Evolutionary conservation across 2,113 vertebrate species (phyloP), one percentile per base, ranked within the genome.

Genomic region (Cettia cetti): DNA sequence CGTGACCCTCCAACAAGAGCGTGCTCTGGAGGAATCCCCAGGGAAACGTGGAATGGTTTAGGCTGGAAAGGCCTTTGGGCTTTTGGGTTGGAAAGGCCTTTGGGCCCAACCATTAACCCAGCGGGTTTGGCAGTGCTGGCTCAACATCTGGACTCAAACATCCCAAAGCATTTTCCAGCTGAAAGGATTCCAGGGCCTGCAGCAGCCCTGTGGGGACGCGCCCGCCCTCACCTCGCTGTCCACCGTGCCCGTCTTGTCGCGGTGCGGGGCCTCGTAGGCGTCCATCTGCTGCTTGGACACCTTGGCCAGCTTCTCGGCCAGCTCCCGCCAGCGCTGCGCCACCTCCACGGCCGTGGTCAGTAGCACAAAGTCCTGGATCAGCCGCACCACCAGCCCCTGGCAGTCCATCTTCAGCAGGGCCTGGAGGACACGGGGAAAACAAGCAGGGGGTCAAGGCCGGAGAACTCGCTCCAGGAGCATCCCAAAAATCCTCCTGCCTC

Each of bases 261-360:
- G 97, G 89, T 99, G 99, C 0, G 99, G 99, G 2, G 99, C 99
- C 97, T 99, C 99, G 0, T 99, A 99, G 0, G 99, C 99, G 0
- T 99, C 99, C 99, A 99, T 99, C 98, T 99, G 99, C 83, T 99
- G 99, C 75, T 96, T 98, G 52, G 99, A 99, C 26, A 99, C 98
- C 94, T 99, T 99, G 87, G 98, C 95, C 2, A 99, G 98, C 95
- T 98, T 99, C 94, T 99, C 99, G 0, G 99, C 99, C 2, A 99
- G 98, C 94, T 99, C 99, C 94, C 99, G 96, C 99, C 99, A 99
- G 74, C 99, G 99, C 27, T 98, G 98, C 0, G 99, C 98, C 90
- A 99, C 98, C 96, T 99, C 99, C 56, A 99, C 99, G 0, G 99
- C 99, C 0, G 99, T 99, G 93, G 99, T 99, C 89, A 99, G 98